phyloP scores from a whole-genome alignment of 2,797 vertebrate genomes.

The Lutjanus argentimaculatus region DNA sequence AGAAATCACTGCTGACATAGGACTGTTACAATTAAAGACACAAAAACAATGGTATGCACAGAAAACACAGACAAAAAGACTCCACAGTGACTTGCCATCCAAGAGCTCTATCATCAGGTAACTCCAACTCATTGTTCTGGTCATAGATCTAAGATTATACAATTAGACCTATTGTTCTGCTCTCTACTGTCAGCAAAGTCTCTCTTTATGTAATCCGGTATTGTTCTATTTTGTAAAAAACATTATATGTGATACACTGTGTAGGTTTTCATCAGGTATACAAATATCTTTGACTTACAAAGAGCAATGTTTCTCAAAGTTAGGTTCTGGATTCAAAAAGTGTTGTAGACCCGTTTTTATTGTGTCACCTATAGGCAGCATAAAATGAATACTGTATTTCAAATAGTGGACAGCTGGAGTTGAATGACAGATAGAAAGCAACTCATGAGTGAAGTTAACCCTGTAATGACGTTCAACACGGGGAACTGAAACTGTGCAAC shows the following conservation, averaged over 20 bases:
- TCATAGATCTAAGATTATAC: not conserved
- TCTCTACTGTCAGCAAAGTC: not conserved
- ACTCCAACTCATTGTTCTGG: not conserved
- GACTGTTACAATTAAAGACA: not conserved
- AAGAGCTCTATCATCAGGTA: not conserved
- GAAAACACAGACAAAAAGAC: not conserved
- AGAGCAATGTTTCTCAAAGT: not conserved
- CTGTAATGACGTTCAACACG: too few species aligned
- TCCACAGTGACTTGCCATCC: not conserved
- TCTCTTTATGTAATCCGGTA: not conserved
- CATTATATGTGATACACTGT: not conserved
- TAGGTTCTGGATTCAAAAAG: too few species aligned
- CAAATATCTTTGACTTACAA: not conserved
- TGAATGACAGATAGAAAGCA: too few species aligned
- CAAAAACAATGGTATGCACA: not conserved
- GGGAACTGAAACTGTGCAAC: too few species aligned
- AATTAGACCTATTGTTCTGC: not conserved
- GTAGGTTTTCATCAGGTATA: not conserved
- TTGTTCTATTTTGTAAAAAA: not conserved
- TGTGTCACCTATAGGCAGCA: too few species aligned
- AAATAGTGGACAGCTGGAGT: too few species aligned
- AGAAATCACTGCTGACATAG: constrained; percentile 68
- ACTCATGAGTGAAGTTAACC: too few species aligned
- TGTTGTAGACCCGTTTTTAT: too few species aligned
- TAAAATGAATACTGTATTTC: too few species aligned